Percentiles rank a stretch among this genome's conserved stretches.
Conservation (phyloP, 2,113 vertebrate species). For the Pelvicachromis taeniatus region DNA sequence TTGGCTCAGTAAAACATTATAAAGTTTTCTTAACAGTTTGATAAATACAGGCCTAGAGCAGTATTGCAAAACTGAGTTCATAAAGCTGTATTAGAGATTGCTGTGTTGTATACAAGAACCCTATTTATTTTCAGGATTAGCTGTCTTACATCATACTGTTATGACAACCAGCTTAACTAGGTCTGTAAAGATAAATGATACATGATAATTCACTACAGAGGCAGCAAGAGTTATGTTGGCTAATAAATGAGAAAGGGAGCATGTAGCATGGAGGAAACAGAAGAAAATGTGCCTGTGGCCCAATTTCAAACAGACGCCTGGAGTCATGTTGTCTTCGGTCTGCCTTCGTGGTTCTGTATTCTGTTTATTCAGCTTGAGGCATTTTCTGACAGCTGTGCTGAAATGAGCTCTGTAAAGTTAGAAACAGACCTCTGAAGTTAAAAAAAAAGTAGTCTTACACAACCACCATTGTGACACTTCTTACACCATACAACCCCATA, state of each 20-base stretch:
- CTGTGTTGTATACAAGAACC: not conserved
- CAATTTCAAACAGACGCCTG: constrained; percentile 26
- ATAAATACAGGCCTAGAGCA: not conserved
- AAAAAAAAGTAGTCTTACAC: not conserved
- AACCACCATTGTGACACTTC: constrained; percentile 9
- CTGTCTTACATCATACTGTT: not conserved
- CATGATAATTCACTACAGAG: not conserved
- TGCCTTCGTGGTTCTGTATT: constrained; percentile 24
- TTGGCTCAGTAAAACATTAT: not conserved
- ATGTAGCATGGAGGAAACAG: not conserved
- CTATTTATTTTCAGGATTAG: not conserved
- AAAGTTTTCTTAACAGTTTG: not conserved
- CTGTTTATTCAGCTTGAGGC: constrained; percentile 55
- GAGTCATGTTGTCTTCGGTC: constrained; percentile 38
- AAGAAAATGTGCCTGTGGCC: constrained; percentile 15
- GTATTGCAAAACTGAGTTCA: not conserved
- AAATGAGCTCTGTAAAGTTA: constrained; percentile 42
- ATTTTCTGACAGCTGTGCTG: constrained; percentile 44
- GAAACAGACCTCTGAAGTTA: constrained; percentile 20
- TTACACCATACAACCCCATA: not conserved
- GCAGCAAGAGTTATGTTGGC: not conserved
- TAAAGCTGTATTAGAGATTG: not conserved
- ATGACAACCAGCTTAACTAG: not conserved
- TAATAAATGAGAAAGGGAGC: not conserved
- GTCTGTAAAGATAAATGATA: constrained; percentile 16